Conservation (phyloP, 2,797 vertebrate species). For the Parauchenoglanis punctatus region DNA sequence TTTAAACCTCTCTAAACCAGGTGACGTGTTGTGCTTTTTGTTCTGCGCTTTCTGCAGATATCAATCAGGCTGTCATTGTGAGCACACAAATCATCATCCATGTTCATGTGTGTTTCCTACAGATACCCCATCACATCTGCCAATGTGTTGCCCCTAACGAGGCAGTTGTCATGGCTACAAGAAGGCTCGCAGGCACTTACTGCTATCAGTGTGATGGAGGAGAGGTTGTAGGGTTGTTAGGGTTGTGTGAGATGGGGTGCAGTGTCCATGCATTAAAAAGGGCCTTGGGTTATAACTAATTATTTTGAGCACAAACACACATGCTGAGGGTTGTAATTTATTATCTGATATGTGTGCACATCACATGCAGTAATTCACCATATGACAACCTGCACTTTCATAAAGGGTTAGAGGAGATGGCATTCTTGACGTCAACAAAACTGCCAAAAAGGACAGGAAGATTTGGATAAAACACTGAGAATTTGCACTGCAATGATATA, state of each 20-base stretch:
- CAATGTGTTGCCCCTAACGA: constrained; percentile 47
- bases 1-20: constrained; percentile 8
- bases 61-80: background rate
- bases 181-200: constrained; percentile 52
- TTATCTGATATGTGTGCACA: constrained; percentile 36
- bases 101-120: background rate
- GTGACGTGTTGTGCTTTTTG: background rate
- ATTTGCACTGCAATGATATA: background rate
- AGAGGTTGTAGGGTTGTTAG: background rate
- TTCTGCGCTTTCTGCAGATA: background rate
- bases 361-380: constrained; percentile 36
- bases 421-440: background rate
- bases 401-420: background rate
- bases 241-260: background rate
- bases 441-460: background rate
- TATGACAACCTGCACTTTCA: constrained; percentile 20
- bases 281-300: constrained; percentile 21
- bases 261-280: constrained; percentile 27
- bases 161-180: constrained; percentile 58
- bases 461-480: background rate
- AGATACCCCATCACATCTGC: constrained; percentile 38
- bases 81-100: constrained; percentile 11
- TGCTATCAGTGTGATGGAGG: constrained; percentile 43
- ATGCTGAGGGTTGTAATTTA: constrained; percentile 38
- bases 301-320: constrained; percentile 27